phyloP scores from a whole-genome alignment of 2,797 vertebrate species.

The Sebastes cheni region DNA sequence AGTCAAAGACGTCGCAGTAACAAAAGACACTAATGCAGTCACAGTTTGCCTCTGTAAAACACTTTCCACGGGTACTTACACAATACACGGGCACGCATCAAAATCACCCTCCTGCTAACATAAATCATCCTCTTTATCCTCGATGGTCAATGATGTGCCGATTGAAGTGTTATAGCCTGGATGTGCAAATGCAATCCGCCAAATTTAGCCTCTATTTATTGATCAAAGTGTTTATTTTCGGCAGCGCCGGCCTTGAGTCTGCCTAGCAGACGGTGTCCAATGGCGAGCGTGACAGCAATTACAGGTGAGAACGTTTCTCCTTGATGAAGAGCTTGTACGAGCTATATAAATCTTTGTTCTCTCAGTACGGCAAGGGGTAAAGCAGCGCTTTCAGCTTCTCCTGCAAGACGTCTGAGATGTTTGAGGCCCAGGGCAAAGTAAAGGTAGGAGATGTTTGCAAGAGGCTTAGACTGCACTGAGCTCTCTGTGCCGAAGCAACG shows the following conservation, averaged over 20 bases:
- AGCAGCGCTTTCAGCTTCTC: constrained; percentile 19
- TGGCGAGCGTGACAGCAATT: constrained; percentile 45
- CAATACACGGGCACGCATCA: neutral
- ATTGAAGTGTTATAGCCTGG: constrained; percentile 2
- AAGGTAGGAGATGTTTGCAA: constrained; percentile 46
- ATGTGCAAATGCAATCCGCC: constrained; percentile 9
- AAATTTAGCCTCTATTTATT: constrained; percentile 43
- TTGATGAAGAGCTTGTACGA: constrained; percentile 27
- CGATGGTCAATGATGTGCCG: neutral
- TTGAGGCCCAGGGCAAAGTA: constrained; percentile 38
- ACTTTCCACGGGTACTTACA: neutral
- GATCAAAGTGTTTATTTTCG: constrained; percentile 51
- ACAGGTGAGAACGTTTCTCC: constrained; percentile 37
- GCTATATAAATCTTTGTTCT: constrained; percentile 52
- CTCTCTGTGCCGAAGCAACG: constrained; percentile 19
- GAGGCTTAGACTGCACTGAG: constrained; percentile 42
- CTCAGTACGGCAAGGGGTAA: neutral
- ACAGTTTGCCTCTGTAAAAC: neutral
- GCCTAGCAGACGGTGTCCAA: constrained; percentile 7
- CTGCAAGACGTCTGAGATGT: constrained; percentile 13
- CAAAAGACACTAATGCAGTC: constrained; percentile 1
- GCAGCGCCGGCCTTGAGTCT: constrained; percentile 5
- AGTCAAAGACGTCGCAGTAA: neutral
- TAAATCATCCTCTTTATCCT: constrained; percentile 5
- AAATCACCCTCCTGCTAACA: neutral